Evolutionary conservation across 2,888 invertebrate species (phyloP).

Genomic region (Deroplatys truncata): DNA sequence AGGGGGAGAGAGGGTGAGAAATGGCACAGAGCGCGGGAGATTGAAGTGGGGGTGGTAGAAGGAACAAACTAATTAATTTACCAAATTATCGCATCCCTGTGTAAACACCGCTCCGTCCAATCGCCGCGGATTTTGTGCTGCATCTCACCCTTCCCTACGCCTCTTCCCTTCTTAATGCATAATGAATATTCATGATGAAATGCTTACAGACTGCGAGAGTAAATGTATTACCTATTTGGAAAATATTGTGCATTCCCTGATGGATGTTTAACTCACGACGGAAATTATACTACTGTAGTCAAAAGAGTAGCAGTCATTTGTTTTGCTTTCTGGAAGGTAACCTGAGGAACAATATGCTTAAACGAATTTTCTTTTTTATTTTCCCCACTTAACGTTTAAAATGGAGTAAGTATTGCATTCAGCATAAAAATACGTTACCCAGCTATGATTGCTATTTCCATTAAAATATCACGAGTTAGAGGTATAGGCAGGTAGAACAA

Average conservation of each 20-base stretch:
- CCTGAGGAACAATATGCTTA: too few species aligned
- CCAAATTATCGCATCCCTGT: conserved; percentile 28
- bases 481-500: too few species aligned
- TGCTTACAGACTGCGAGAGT: conserved; percentile 22
- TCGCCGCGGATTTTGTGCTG: conserved; percentile 17
- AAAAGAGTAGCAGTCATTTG: not conserved
- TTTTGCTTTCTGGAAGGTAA: too few species aligned
- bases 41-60: not conserved
- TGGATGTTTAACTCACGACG: not conserved
- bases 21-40: conserved; percentile 8
- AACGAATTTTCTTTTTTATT: too few species aligned
- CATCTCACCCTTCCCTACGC: conserved; percentile 4
- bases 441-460: too few species aligned
- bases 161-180: conserved; percentile 22
- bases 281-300: not conserved
- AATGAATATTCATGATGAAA: conserved; percentile 29
- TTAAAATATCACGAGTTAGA: too few species aligned
- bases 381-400: too few species aligned
- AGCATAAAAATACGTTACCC: too few species aligned
- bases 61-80: conserved; percentile 30
- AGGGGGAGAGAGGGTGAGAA: conserved; percentile 9
- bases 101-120: conserved; percentile 22
- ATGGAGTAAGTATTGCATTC: too few species aligned
- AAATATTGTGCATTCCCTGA: conserved; percentile 16
- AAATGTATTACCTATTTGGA: conserved; percentile 4